Conservation (phyloP, 1,140 invertebrate genomes). For the Oryctes rhinoceros region DNA sequence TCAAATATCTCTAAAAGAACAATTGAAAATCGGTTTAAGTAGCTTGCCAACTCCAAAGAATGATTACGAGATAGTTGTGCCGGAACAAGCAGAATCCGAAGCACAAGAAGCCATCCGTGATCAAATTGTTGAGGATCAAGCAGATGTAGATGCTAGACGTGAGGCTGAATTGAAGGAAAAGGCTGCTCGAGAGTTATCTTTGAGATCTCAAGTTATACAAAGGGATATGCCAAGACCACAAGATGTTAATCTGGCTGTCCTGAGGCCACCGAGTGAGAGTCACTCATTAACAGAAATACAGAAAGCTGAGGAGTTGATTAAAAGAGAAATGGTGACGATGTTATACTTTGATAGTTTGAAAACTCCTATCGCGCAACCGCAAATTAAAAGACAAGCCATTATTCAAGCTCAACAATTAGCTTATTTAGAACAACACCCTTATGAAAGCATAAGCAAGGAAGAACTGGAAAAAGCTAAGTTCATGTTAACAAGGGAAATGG, state of each 20-base stretch:
- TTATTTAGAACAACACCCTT: constrained; percentile 88
- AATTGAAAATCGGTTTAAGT: constrained; percentile 79
- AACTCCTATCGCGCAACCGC: constrained; percentile 67
- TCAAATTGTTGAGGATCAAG: constrained; percentile 81
- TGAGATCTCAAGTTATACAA: constrained; percentile 89
- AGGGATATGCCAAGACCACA: constrained; percentile 86
- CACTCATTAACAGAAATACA: constrained; percentile 86
- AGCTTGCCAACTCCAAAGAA: constrained; percentile 90
- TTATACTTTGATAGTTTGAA: constrained; percentile 86
- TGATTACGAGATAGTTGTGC: constrained; percentile 98
- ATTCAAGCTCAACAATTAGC: constrained; percentile 75
- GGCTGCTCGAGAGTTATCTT: constrained; percentile 75
- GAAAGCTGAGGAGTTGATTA: constrained; percentile 97
- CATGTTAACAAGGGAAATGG: constrained; percentile 84
- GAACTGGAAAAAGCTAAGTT: constrained; percentile 76
- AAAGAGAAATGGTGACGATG: constrained; percentile 97
- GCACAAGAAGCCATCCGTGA: constrained; percentile 61
- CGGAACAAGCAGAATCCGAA: constrained; percentile 80
- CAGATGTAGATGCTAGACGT: constrained; percentile 83
- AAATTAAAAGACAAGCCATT: constrained; percentile 58
- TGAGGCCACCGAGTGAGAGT: constrained; percentile 76
- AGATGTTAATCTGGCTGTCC: constrained; percentile 85
- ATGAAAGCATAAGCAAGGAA: constrained; percentile 74
- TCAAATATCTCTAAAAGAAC: constrained; percentile 73
- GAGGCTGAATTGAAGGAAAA: constrained; percentile 66